Evolutionary conservation across 2,888 invertebrate species (phyloP).

Genomic region (Epinotia demarniana): DNA sequence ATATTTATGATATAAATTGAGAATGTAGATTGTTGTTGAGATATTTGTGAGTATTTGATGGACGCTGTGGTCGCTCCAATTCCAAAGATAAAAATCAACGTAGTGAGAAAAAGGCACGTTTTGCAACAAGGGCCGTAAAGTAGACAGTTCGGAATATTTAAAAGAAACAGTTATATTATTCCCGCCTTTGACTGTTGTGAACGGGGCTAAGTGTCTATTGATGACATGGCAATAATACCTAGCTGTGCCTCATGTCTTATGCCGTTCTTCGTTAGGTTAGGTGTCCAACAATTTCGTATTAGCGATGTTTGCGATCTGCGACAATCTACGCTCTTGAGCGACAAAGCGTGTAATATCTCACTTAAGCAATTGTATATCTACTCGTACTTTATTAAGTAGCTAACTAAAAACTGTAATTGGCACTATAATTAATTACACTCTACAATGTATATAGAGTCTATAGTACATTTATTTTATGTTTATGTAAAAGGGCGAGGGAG

Average conservation of each 20-base stretch:
- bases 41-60: too few species aligned
- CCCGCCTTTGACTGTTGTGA: slow-evolving; percentile 10
- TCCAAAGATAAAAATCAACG: too few species aligned
- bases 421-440: too few species aligned
- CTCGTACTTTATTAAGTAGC: too few species aligned
- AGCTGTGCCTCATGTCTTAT: background rate
- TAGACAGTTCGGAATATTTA: slow-evolving; percentile 4
- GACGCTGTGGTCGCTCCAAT: too few species aligned
- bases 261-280: background rate
- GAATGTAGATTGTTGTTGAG: too few species aligned
- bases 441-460: background rate
- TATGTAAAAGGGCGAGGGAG: background rate
- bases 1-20: too few species aligned
- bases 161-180: slow-evolving; percentile 7
- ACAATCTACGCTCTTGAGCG: background rate
- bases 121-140: background rate
- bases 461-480: background rate
- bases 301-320: background rate
- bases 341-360: background rate
- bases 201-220: slow-evolving; percentile 29
- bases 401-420: too few species aligned
- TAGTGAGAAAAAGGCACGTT: background rate
- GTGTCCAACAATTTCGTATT: background rate
- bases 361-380: background rate
- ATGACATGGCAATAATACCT: slow-evolving; percentile 35